These are phyloP conservation scores for Anastrepha ludens DNA, from an alignment of 1,140 invertebrate genomes.

Conservation along the genomic window DNA sequence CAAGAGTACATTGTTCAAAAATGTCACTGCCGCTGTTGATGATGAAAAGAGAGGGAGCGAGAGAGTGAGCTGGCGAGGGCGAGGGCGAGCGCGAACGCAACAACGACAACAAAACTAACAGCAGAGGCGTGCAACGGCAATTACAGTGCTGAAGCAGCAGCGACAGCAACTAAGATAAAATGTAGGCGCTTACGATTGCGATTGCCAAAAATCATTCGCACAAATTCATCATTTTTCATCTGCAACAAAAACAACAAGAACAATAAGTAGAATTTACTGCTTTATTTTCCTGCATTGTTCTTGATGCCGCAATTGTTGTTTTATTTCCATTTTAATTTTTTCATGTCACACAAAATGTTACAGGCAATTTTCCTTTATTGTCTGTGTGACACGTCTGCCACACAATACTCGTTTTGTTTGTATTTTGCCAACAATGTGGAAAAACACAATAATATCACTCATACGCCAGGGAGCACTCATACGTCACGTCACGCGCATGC, in stretches of 20 bases:
- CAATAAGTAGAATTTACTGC: no score
- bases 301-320: neutral
- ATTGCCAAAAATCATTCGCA: slow-evolving; percentile 19
- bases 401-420: neutral
- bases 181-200: neutral
- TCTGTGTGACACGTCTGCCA: slow-evolving; percentile 1
- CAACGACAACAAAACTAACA: neutral
- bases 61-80: neutral
- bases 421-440: neutral
- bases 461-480: neutral
- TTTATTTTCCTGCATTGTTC: neutral
- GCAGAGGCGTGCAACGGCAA: neutral
- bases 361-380: slow-evolving; percentile 4
- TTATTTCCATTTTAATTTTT: slow-evolving; percentile 15
- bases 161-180: neutral
- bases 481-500: neutral
- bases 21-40: neutral
- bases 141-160: neutral
- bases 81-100: neutral
- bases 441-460: slow-evolving; percentile 14
- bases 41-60: neutral
- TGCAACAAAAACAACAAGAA: neutral
- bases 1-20: slow-evolving; percentile 36
- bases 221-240: slow-evolving; percentile 25
- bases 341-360: neutral